Evolutionary conservation across 92 coral and sea anemone genomes (phyloP), one percentile per base, ranked within the genome.

Genomic region (Umimayanthus kanabou): DNA sequence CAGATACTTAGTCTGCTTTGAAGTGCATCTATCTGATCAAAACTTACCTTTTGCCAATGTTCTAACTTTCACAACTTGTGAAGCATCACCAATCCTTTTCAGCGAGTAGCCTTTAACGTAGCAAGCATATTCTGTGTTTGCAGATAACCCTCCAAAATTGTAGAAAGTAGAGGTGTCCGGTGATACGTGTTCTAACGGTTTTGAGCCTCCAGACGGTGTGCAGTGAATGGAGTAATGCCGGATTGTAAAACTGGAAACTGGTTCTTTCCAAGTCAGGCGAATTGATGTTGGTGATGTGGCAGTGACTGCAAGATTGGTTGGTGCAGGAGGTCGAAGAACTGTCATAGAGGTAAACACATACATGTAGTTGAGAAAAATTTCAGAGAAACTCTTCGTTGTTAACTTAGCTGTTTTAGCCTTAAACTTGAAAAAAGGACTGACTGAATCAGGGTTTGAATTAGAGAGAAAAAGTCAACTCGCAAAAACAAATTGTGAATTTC

Each of bases 11-110:
- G 2, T 33, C 37, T 33, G 37, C 37, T 33, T 33, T 33, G 37
- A 33, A 33, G 37, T 33, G 37, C 37, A 72, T 3, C 57, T 39
- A 23, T 33, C 22, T 33, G 40, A 23, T 25, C 23, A 45, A 7
- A 4, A 18, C 95, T 93, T 88, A 95, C 98, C 82, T 43, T 77
- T 93, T 77, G 89, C 92, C 18, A 77, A 67, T 4, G 99, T 96
- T 33, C 81, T 81, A 2, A 89, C 92, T 29, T 50, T 82, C 28
- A 93, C 75, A 73, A 64, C 13, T 42, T 64, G 25, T 28, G 98
- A 94, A 39, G 57, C 40, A 9, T 14, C 53, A 16, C 94, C 93
- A 9, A 39, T 18, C 22, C 80, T 23, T 23, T 86, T 81, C 2
- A 20, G 33, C 74, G 75, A 72, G 69, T 64, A 85, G 13, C 92